Percentiles rank a stretch among this genome's conserved stretches.
Conservation (phyloP, 2,888 invertebrate species). For the Palloptera scutellata region DNA sequence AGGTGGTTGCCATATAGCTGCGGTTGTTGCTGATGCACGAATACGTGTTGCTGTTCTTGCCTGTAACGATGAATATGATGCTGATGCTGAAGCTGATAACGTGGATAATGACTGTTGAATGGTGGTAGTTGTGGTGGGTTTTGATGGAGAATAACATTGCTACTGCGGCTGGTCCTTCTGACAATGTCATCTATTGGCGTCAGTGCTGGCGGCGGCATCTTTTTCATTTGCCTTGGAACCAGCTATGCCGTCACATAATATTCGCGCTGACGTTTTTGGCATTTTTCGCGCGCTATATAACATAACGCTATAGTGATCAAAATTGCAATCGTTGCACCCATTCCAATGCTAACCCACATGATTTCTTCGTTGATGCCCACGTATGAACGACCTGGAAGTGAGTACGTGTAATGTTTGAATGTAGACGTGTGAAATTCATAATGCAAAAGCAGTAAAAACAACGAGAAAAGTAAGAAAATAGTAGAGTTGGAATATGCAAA, state of each 20-base stretch:
- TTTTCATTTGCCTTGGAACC: slow-evolving; percentile 37
- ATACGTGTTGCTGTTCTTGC: not conserved
- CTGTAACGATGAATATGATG: not conserved
- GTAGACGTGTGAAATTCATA: not conserved
- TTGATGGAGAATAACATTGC: not conserved
- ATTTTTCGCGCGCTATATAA: slow-evolving; percentile 83
- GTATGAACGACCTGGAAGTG: slow-evolving; percentile 76
- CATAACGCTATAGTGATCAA: slow-evolving; percentile 84
- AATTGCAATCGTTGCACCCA: slow-evolving; percentile 72
- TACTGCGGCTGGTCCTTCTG: not conserved
- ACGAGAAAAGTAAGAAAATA: too few species aligned
- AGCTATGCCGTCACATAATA: slow-evolving; percentile 75
- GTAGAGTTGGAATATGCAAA: slow-evolving; percentile 7
- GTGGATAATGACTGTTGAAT: too few species aligned
- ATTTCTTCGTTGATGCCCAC: slow-evolving; percentile 88
- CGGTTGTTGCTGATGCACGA: not conserved
- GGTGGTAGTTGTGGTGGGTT: not conserved
- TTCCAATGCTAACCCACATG: slow-evolving; percentile 86
- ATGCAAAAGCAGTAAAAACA: not conserved
- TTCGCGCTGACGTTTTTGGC: slow-evolving; percentile 77
- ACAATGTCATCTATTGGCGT: slow-evolving; percentile 22
- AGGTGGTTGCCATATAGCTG: not conserved
- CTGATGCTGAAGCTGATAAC: not conserved
- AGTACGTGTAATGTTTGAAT: slow-evolving; percentile 36
- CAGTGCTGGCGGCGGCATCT: slow-evolving; percentile 21